Percentiles rank a stretch among this genome's conserved stretches.
phyloP scores from a whole-genome alignment of 2,888 invertebrate species.

The Bimastos eiseni region DNA sequence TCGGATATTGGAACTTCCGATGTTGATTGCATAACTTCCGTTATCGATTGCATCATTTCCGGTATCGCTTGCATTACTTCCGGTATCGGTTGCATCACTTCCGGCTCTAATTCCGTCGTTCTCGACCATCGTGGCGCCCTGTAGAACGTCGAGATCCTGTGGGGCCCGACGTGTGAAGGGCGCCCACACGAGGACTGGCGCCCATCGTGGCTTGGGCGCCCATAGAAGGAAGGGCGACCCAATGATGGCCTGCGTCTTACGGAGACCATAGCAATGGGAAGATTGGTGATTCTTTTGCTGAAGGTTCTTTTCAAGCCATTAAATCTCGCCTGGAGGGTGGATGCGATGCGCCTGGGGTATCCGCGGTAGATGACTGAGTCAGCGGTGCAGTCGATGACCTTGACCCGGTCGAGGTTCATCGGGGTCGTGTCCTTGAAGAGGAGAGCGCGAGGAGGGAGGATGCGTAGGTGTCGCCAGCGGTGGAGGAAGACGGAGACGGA shows the following conservation, averaged over 20 bases:
- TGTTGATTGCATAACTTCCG: background rate
- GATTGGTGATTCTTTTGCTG: background rate
- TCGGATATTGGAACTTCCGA: background rate
- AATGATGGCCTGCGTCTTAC: background rate
- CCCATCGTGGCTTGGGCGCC: background rate
- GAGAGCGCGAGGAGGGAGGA: conserved; percentile 56
- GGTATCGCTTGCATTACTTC: too few species aligned
- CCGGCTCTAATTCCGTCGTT: background rate
- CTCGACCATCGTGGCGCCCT: background rate
- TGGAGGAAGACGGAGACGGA: conserved; percentile 56
- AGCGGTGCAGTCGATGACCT: conserved; percentile 54
- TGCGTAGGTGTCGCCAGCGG: conserved; percentile 58
- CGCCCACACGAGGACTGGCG: background rate
- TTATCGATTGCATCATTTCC: background rate
- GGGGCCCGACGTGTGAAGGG: background rate
- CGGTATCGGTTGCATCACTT: too few species aligned
- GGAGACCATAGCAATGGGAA: background rate
- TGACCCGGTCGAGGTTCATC: conserved; percentile 55
- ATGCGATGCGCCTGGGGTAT: background rate
- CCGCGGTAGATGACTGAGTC: conserved; percentile 56
- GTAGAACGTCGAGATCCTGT: background rate
- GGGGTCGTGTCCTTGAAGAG: conserved; percentile 51
- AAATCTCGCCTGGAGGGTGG: background rate
- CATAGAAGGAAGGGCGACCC: background rate
- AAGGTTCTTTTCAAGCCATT: background rate